phyloP scores from a whole-genome alignment of 1,140 invertebrate species.

The Cyphomyrmex costatus region DNA sequence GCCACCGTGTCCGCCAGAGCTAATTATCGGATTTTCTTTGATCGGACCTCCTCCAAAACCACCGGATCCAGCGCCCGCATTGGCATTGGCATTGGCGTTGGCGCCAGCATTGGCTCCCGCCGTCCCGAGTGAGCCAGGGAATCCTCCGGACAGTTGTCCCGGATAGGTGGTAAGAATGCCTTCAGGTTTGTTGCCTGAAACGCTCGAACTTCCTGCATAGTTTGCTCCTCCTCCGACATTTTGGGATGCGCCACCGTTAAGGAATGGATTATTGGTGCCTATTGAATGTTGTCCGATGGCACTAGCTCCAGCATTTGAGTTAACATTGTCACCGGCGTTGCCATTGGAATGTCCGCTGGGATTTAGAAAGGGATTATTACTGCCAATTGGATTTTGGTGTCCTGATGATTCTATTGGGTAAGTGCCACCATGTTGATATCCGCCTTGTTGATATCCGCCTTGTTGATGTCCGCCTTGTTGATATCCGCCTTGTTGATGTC shows the following conservation, averaged over 20 bases:
- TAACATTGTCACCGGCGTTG: conserved; percentile 60
- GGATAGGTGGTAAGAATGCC: conserved; percentile 34
- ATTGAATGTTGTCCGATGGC: neutral
- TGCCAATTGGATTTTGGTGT: neutral
- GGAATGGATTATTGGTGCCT: conserved; percentile 58
- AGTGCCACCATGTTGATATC: conserved; percentile 19
- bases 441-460: neutral
- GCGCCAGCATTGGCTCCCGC: conserved; percentile 12
- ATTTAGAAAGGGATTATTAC: conserved; percentile 57
- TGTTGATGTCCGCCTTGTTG: too few species aligned
- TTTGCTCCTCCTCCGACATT: neutral
- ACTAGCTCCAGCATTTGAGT: conserved; percentile 58
- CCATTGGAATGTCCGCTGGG: neutral
- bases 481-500: neutral
- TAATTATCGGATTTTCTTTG: neutral
- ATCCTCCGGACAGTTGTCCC: neutral
- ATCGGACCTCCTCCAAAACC: conserved; percentile 32
- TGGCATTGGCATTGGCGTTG: conserved; percentile 42
- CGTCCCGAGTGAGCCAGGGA: neutral
- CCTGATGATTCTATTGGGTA: conserved; percentile 7
- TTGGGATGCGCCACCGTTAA: neutral
- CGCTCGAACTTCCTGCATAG: neutral
- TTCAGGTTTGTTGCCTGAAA: neutral
- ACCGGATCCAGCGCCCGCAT: conserved; percentile 37
- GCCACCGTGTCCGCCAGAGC: conserved; percentile 31